Evolutionary conservation across 2,888 invertebrate species (phyloP).

Genomic region (Pantelozetes paolii): DNA sequence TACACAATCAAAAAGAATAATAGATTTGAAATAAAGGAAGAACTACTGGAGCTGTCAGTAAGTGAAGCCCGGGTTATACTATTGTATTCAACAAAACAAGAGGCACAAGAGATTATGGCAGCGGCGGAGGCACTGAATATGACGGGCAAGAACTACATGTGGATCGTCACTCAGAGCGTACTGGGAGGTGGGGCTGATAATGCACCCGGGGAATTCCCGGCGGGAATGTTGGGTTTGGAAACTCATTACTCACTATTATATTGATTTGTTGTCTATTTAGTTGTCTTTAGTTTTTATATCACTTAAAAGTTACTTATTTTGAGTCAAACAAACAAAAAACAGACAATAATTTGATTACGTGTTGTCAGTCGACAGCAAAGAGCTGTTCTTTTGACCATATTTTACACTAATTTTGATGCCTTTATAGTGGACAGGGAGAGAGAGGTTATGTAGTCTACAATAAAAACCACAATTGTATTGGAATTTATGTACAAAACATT

Average conservation of each 20-base stretch:
- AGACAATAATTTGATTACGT: not conserved
- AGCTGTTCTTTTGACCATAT: too few species aligned
- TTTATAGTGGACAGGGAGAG: too few species aligned
- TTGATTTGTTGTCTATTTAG: not conserved
- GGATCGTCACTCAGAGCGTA: slow-evolving; percentile 93
- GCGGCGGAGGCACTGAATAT: slow-evolving; percentile 69
- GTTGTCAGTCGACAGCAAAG: too few species aligned
- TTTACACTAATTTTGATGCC: too few species aligned
- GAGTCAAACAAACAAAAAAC: not conserved
- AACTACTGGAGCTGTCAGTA: slow-evolving; percentile 74
- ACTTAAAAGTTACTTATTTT: too few species aligned
- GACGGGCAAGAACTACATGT: slow-evolving; percentile 84
- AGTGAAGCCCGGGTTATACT: slow-evolving; percentile 89
- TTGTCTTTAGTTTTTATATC: not conserved
- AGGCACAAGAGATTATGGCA: slow-evolving; percentile 74
- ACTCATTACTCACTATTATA: not conserved
- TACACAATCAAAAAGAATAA: slow-evolving; percentile 47
- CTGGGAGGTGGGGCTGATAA: slow-evolving; percentile 63
- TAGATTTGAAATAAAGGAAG: slow-evolving; percentile 62
- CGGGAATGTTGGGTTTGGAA: slow-evolving; percentile 75
- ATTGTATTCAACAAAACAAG: slow-evolving; percentile 80
- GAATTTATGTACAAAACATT: too few species aligned
- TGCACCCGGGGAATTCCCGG: slow-evolving; percentile 73
- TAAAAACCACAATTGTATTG: too few species aligned
- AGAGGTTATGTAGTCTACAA: too few species aligned